These are phyloP conservation scores for Abrostola triplasia DNA, from an alignment of 2,888 invertebrate genomes.

Conservation along the genomic window DNA sequence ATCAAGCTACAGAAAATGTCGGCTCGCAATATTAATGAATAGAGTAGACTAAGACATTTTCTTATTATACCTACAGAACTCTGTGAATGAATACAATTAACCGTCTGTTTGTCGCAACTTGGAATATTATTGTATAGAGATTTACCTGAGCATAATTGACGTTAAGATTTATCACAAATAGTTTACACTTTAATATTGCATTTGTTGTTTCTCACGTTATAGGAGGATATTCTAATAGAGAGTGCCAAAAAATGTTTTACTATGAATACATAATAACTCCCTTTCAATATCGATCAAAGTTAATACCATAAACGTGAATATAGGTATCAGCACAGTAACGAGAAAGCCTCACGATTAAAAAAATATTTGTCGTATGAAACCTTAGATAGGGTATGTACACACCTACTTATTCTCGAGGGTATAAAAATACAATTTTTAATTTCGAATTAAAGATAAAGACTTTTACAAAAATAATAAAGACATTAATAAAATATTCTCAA, in stretches of 20 bases:
- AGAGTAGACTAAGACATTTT: slow-evolving; percentile 24
- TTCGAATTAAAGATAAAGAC: not conserved
- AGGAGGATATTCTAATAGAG: too few relatives aligned
- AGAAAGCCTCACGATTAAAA: too few relatives aligned
- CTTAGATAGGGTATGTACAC: too few relatives aligned
- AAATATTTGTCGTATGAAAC: too few relatives aligned
- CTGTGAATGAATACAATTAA: slow-evolving; percentile 33
- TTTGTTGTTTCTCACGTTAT: not conserved
- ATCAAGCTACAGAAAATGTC: slow-evolving; percentile 8
- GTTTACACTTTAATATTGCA: too few relatives aligned
- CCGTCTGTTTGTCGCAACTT: slow-evolving; percentile 29
- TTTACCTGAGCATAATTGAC: slow-evolving; percentile 8
- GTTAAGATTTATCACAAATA: slow-evolving; percentile 1
- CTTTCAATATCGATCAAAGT: too few relatives aligned
- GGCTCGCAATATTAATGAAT: slow-evolving; percentile 18
- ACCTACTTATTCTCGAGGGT: too few relatives aligned
- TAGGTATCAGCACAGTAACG: too few relatives aligned
- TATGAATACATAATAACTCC: too few relatives aligned
- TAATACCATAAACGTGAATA: too few relatives aligned
- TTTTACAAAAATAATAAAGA: not conserved
- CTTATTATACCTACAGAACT: slow-evolving; percentile 19
- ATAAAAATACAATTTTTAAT: not conserved
- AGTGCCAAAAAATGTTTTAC: too few relatives aligned
- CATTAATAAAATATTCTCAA: slow-evolving; percentile 1
- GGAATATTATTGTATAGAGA: slow-evolving; percentile 23